These are phyloP conservation scores for Lithophane ornitopus DNA, from an alignment of 2,888 invertebrate genomes.

Conservation along the genomic window DNA sequence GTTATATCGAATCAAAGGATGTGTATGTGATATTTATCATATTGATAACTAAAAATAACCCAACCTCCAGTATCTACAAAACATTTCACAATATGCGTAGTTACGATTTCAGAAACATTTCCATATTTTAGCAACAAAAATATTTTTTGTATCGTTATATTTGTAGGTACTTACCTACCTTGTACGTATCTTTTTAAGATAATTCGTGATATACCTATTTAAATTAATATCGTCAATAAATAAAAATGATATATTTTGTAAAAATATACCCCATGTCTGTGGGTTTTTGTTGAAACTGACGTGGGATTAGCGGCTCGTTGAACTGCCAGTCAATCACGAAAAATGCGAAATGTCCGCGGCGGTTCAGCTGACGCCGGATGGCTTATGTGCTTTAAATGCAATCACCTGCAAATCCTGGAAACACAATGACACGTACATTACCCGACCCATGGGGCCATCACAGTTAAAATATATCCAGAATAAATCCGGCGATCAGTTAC, in stretches of 20 bases:
- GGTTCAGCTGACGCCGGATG: constrained; percentile 55
- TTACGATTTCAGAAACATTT: constrained; percentile 12
- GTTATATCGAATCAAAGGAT: constrained; percentile 26
- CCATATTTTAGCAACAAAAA: constrained; percentile 1
- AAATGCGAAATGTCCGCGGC: constrained; percentile 69
- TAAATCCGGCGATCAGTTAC: constrained; percentile 48
- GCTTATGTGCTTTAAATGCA: constrained; percentile 69
- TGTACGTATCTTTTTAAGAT: constrained; percentile 18
- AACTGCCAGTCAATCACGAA: constrained; percentile 69
- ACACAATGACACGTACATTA: constrained; percentile 41
- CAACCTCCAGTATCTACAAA: background rate
- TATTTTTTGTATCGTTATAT: constrained; percentile 30
- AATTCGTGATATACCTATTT: background rate
- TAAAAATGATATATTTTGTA: constrained; percentile 24
- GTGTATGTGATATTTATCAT: constrained; percentile 19
- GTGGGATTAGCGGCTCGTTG: constrained; percentile 58
- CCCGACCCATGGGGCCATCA: constrained; percentile 21
- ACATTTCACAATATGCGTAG: background rate
- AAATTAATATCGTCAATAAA: background rate
- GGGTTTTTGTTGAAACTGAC: constrained; percentile 48
- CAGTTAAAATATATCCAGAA: constrained; percentile 48
- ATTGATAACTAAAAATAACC: constrained; percentile 38
- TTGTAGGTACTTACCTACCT: background rate
- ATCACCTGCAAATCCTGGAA: constrained; percentile 59
- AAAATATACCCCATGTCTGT: background rate